These are phyloP conservation scores for Drosophila carrolli DNA, from an alignment of 1,140 invertebrate species.

Conservation along the genomic window DNA sequence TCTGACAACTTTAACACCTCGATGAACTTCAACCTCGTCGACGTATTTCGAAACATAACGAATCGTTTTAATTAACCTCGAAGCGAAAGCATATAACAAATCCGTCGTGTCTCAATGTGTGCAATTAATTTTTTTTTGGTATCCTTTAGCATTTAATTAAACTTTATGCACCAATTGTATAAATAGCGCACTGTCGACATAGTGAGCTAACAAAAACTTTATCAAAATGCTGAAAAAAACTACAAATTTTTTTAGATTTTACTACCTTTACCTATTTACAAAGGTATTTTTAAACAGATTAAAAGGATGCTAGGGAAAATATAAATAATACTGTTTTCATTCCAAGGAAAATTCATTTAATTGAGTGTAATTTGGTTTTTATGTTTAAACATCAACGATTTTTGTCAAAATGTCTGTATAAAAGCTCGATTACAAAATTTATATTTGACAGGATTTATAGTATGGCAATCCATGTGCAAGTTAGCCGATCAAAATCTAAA, in stretches of 20 bases:
- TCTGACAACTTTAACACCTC: background rate
- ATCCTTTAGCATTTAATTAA: background rate
- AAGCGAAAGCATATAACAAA: background rate
- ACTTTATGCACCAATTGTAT: background rate
- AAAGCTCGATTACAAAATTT: too few relatives aligned
- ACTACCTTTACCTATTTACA: too few relatives aligned
- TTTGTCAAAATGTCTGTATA: too few relatives aligned
- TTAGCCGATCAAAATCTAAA: constrained; percentile 29
- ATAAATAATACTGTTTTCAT: too few relatives aligned
- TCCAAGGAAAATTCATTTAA: too few relatives aligned
- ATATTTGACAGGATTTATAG: background rate
- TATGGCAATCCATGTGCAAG: constrained; percentile 6
- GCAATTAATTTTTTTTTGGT: background rate
- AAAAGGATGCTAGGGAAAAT: too few relatives aligned
- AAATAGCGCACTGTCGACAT: background rate
- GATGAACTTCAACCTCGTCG: background rate
- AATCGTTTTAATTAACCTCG: background rate
- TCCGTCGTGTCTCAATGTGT: background rate
- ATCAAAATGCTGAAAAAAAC: too few relatives aligned
- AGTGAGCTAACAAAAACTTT: too few relatives aligned
- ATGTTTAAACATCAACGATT: too few relatives aligned
- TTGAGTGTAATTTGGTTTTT: too few relatives aligned
- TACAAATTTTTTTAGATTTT: too few relatives aligned
- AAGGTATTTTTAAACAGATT: too few relatives aligned
- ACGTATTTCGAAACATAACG: background rate